Conservation (phyloP, 2,888 invertebrate genomes). For the Ophonus ardosiacus region DNA sequence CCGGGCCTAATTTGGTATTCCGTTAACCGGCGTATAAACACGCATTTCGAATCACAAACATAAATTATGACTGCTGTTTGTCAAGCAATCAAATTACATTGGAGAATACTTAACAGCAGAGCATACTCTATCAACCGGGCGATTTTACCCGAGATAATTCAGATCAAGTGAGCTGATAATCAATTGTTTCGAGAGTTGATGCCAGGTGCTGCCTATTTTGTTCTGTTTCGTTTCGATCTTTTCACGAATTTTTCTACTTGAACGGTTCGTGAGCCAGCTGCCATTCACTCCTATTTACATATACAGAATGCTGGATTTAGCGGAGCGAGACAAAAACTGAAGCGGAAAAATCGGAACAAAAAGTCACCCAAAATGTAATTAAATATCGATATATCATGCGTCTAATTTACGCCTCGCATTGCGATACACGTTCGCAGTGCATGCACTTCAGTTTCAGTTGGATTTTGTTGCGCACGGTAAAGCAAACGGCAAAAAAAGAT, state of each 20-base stretch:
- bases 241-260: constrained; percentile 69
- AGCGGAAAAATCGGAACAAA: constrained; percentile 66
- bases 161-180: constrained; percentile 47
- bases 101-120: constrained; percentile 40
- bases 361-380: constrained; percentile 67
- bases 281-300: constrained; percentile 67
- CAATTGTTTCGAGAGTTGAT: constrained; percentile 35
- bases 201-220: constrained; percentile 51
- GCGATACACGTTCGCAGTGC: constrained; percentile 3
- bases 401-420: constrained; percentile 44
- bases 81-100: constrained; percentile 56
- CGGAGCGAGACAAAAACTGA: constrained; percentile 67
- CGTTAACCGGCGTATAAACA: constrained; percentile 24
- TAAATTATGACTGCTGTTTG: constrained; percentile 55
- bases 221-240: constrained; percentile 39
- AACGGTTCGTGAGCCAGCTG: constrained; percentile 66
- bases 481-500: not conserved
- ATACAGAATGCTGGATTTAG: constrained; percentile 65
- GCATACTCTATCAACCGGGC: constrained; percentile 17
- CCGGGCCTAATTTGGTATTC: constrained; percentile 12
- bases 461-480: no score
- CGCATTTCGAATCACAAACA: constrained; percentile 30
- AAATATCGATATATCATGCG: constrained; percentile 68
- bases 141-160: constrained; percentile 55
- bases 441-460: not conserved